phyloP scores from a whole-genome alignment of 1,140 invertebrate species.

The Leptestheria dahalacensis region DNA sequence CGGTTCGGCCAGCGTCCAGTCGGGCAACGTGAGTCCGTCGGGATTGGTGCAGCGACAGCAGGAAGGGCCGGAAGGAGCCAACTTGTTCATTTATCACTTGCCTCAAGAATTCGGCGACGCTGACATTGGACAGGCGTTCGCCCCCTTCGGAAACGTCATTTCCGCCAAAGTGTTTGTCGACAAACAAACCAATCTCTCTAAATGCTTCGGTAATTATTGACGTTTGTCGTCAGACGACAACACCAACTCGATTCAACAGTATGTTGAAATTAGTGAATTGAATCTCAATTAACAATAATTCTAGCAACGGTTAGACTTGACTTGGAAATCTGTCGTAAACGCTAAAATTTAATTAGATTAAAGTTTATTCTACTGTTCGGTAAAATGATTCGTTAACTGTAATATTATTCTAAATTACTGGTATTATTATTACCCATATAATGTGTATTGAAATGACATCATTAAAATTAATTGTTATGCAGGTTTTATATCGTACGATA shows the following conservation, averaged over 20 bases:
- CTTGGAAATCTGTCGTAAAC: too few relatives aligned
- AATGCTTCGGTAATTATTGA: constrained; percentile 74
- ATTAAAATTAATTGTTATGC: constrained; percentile 16
- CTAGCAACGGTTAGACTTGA: too few relatives aligned
- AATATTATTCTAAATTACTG: too few relatives aligned
- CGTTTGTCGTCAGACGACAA: background rate
- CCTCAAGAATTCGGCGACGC: constrained; percentile 93
- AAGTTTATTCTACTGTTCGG: too few relatives aligned
- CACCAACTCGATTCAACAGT: too few relatives aligned
- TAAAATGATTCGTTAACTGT: too few relatives aligned
- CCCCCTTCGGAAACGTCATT: constrained; percentile 86
- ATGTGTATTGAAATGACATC: too few relatives aligned
- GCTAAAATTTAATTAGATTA: too few relatives aligned
- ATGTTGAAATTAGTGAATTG: too few relatives aligned
- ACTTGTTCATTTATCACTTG: constrained; percentile 97
- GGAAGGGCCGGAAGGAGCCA: constrained; percentile 89
- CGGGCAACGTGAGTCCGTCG: constrained; percentile 23
- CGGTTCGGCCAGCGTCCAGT: background rate
- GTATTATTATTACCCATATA: too few relatives aligned
- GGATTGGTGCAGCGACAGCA: constrained; percentile 52
- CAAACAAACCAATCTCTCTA: constrained; percentile 94
- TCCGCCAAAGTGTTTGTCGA: constrained; percentile 99
- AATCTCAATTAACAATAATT: too few relatives aligned
- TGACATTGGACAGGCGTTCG: constrained; percentile 83
- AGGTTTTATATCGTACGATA: constrained; percentile 94